Evolutionary conservation across 2,888 invertebrate species (phyloP).

Genomic region (Ophioninae sp.): DNA sequence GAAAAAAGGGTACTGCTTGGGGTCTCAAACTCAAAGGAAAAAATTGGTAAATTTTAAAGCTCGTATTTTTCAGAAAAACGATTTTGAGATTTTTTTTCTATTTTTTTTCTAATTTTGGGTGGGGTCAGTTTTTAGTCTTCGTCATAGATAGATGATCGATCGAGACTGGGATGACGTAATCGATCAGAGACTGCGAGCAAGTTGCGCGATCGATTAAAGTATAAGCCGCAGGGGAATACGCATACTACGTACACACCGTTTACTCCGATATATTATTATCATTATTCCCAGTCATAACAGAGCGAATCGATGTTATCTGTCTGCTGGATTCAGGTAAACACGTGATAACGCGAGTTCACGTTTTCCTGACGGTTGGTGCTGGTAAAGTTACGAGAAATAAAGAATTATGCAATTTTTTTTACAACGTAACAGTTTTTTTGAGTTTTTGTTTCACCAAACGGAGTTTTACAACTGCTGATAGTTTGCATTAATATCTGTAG

Average conservation of each 20-base stretch:
- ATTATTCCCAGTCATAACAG: constrained; percentile 24
- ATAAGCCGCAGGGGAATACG: constrained; percentile 11
- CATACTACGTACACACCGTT: neutral
- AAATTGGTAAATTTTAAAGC: neutral
- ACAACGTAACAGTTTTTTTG: no score
- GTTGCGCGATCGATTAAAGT: constrained; percentile 30
- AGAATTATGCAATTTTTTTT: neutral
- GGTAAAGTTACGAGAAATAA: neutral
- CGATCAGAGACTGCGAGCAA: constrained; percentile 37
- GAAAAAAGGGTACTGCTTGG: neutral
- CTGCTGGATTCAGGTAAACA: constrained; percentile 22
- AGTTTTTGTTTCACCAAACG: no score
- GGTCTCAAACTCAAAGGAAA: neutral
- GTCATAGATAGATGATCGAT: constrained; percentile 19
- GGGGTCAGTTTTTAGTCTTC: neutral
- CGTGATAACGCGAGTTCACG: neutral
- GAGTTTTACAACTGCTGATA: no score
- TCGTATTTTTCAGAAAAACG: neutral
- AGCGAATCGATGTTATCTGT: constrained; percentile 37
- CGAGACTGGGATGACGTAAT: constrained; percentile 24
- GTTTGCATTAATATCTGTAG: no score
- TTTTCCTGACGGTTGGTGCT: neutral
- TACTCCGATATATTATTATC: constrained; percentile 12
- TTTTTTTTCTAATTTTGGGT: no score
- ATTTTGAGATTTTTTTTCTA: no score